These are phyloP conservation scores for Diorhabda elongata DNA, from an alignment of 1,140 invertebrate genomes.

Conservation along the genomic window DNA sequence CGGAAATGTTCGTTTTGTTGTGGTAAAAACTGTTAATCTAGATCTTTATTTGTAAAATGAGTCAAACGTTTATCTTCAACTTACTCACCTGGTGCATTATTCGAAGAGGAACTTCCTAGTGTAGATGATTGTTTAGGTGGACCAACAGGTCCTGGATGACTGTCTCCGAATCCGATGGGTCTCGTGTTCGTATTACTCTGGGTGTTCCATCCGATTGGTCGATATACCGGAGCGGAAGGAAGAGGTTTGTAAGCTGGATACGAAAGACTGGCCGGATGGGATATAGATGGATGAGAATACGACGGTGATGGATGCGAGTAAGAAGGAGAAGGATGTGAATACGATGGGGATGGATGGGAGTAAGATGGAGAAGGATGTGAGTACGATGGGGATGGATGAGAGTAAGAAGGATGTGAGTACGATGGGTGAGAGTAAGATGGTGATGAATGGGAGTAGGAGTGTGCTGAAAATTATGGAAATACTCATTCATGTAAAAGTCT, in stretches of 20 bases:
- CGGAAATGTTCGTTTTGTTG: too few species aligned
- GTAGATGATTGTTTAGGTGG: slow-evolving; percentile 11
- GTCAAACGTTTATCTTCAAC: neutral
- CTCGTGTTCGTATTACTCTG: neutral
- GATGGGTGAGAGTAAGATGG: slow-evolving; percentile 1
- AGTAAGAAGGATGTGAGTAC: neutral
- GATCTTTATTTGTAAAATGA: neutral
- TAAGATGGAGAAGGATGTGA: slow-evolving; percentile 11
- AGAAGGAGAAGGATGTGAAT: slow-evolving; percentile 5
- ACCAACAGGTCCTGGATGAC: slow-evolving; percentile 17
- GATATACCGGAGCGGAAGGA: neutral
- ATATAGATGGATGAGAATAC: slow-evolving; percentile 5
- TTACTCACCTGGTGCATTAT: neutral
- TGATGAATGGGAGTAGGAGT: slow-evolving; percentile 1
- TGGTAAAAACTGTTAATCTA: too few species aligned
- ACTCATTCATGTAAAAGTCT: too few species aligned
- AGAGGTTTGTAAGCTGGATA: slow-evolving; percentile 6
- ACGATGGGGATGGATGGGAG: neutral
- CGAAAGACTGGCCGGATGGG: neutral
- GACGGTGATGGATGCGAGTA: slow-evolving; percentile 7
- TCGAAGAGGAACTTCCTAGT: neutral
- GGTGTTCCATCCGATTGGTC: neutral
- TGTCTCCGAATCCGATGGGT: slow-evolving; percentile 20
- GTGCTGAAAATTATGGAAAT: too few species aligned
- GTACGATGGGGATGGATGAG: slow-evolving; percentile 11